Percentiles rank a stretch among this genome's conserved stretches.
Conservation (phyloP, 2,797 vertebrate species). For the Malacoctenus gilli region DNA sequence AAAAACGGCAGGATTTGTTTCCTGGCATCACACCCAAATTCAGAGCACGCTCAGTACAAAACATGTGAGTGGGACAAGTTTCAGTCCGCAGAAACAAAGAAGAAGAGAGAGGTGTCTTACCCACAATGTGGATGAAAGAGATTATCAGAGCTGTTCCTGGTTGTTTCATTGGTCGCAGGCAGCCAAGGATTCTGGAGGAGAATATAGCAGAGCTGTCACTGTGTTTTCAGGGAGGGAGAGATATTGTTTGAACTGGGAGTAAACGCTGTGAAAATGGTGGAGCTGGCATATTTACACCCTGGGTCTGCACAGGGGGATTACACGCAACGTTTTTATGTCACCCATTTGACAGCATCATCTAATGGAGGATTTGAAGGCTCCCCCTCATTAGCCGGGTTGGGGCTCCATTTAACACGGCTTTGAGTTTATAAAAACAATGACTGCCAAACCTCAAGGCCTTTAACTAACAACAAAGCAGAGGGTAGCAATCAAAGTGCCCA, state of each 20-base stretch:
- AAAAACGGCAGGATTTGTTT: conserved; percentile 38
- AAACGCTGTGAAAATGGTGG: conserved; percentile 77
- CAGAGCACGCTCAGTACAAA: conserved; percentile 36
- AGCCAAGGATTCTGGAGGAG: conserved; percentile 62
- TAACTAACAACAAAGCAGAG: conserved; percentile 64
- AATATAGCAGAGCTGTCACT: conserved; percentile 77
- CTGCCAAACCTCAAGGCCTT: conserved; percentile 71
- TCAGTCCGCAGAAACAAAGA: conserved; percentile 64
- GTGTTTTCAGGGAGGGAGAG: conserved; percentile 60
- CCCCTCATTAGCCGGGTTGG: conserved; percentile 71
- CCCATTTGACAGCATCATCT: conserved; percentile 77
- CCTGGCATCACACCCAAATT: conserved; percentile 45
- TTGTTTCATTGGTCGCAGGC: conserved; percentile 69
- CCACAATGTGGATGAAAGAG: conserved; percentile 71
- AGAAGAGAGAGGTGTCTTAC: conserved; percentile 61
- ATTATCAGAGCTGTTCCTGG: conserved; percentile 75
- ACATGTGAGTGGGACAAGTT: conserved; percentile 65
- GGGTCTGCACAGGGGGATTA: conserved; percentile 72
- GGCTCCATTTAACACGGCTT: conserved; percentile 73
- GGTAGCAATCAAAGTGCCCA: conserved; percentile 65
- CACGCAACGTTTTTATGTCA: conserved; percentile 73
- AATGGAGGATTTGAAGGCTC: conserved; percentile 67
- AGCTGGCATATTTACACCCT: conserved; percentile 80
- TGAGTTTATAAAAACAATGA: conserved; percentile 73
- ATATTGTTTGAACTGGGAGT: conserved; percentile 79